These are phyloP conservation scores for Dermochelys coriacea DNA, from an alignment of 2,797 vertebrate species.

Conservation along the genomic window DNA sequence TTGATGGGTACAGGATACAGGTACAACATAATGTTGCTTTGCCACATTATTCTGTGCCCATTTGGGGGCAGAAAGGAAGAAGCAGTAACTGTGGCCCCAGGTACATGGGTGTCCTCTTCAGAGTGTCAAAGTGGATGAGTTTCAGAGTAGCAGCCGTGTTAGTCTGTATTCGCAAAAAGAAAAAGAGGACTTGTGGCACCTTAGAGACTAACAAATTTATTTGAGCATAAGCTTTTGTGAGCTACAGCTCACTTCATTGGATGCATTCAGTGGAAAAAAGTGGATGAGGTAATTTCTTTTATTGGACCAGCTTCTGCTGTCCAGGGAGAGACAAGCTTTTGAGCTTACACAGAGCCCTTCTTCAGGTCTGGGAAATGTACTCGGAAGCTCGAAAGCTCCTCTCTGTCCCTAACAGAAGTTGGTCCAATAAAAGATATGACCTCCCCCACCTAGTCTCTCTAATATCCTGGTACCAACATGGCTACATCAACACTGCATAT, in stretches of 20 bases:
- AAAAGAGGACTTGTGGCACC: too few relatives aligned
- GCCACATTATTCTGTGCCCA: background rate
- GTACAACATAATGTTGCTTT: background rate
- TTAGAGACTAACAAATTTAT: too few relatives aligned
- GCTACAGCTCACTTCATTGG: too few relatives aligned
- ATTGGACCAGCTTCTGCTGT: background rate
- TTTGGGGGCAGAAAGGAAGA: background rate
- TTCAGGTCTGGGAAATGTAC: background rate
- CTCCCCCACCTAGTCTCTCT: background rate
- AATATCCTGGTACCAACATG: background rate
- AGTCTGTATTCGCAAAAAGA: too few relatives aligned
- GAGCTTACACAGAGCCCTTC: background rate
- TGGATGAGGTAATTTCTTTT: background rate
- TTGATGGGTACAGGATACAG: background rate
- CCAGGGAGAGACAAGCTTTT: background rate
- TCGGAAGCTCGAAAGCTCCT: background rate
- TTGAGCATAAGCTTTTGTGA: too few relatives aligned
- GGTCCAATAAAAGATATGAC: background rate
- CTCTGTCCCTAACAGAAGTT: background rate
- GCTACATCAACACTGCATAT: background rate
- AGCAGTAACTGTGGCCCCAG: background rate
- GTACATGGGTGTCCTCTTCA: background rate
- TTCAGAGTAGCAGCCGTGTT: too few relatives aligned
- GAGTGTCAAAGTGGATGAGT: background rate
- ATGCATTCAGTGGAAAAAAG: too few relatives aligned